Evolutionary conservation across 2,113 vertebrate genomes (phyloP), one percentile per base, ranked within the genome.

Genomic region (Tragulus kanchil): DNA sequence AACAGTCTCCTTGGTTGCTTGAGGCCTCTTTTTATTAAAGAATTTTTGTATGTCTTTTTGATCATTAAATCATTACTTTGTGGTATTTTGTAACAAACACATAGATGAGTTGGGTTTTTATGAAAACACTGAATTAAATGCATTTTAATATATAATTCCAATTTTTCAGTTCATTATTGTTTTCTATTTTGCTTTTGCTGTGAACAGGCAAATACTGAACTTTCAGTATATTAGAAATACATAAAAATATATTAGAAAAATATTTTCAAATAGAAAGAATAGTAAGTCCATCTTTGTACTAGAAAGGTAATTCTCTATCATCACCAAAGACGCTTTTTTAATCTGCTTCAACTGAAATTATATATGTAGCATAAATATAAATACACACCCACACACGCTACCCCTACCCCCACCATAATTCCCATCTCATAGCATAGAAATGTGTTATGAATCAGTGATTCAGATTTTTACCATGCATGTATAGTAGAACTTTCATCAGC

Each of bases 251-350:
- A 36, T 36, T 36, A 93, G 21, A 85, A 59, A 88, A 91, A 54
- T 69, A 89, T 65, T 85, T 94, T 85, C 36, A 89, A 12, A 59
- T 25, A 93, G 85, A 95, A 54, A 62, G 28, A 50, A 82, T 19
- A 48, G 6, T 92, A 84, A 88, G n/a, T 42, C 3, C 5, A 85
- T 11, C 42, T 73, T 73, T 85, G 8, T 2, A 25, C n/a, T 59
- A 64, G 7, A 79, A 94, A 89, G 26, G 3, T 61, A 71, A 62
- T 7, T 85, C 17, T 31, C 77, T 28, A 61, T 31, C 58, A 92
- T 45, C 17, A 50, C 25, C 62, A 15, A 81, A 86, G 23, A 79
- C 11, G 12, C 62, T 79, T 90, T 77, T 13, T 95, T 77, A 59
- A 61, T 61, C 23, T 17, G 3, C 52, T 59, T 85, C 71, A 52